Percentiles rank a stretch among this genome's conserved stretches.
phyloP scores from a whole-genome alignment of 1,140 invertebrate species.

The Drosophila serrata region DNA sequence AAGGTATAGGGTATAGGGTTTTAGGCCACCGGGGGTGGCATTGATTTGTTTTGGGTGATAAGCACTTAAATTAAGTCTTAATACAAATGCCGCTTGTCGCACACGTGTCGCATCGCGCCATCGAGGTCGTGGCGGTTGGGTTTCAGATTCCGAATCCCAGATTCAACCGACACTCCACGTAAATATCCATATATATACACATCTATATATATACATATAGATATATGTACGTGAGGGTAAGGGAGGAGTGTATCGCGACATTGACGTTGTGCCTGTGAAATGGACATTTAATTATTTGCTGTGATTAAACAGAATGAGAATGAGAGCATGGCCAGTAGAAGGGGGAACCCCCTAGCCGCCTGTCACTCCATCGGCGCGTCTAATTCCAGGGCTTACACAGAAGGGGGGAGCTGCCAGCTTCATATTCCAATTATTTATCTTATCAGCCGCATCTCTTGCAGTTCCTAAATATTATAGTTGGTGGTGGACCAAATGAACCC shows the following conservation, averaged over 20 bases:
- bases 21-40: background rate
- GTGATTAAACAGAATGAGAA: constrained; percentile 78
- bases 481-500: background rate
- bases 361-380: constrained; percentile 26
- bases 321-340: constrained; percentile 14
- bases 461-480: constrained; percentile 41
- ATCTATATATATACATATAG: too few relatives aligned
- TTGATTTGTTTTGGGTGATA: constrained; percentile 84
- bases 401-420: constrained; percentile 32
- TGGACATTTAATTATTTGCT: constrained; percentile 85
- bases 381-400: background rate
- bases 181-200: constrained; percentile 3
- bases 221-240: background rate
- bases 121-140: constrained; percentile 36
- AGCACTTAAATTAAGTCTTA: constrained; percentile 85
- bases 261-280: constrained; percentile 72
- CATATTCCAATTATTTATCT: constrained; percentile 84
- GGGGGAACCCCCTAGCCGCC: background rate
- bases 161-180: constrained; percentile 23
- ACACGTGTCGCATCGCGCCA: constrained; percentile 74
- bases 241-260: constrained; percentile 18
- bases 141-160: constrained; percentile 46
- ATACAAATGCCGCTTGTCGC: constrained; percentile 84
- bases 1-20: background rate
- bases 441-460: constrained; percentile 70